A percentile compares a stretch with the other conserved stretches of the same genome.
Evolutionary conservation across 2,797 vertebrate species (phyloP).

Genomic region (Alexandromys oeconomus): DNA sequence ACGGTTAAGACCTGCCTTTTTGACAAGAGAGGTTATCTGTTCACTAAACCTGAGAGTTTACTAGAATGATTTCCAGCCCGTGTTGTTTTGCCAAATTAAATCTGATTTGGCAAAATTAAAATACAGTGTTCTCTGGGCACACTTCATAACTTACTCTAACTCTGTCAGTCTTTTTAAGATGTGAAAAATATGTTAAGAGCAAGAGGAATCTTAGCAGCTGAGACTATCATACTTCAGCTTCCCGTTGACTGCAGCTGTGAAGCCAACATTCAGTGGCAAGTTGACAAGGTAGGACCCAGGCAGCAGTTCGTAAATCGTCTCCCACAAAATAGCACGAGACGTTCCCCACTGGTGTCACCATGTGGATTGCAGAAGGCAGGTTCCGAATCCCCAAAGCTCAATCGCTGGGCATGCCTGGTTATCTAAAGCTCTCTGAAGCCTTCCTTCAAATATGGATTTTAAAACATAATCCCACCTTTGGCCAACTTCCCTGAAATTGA

Average conservation of each 20-base stretch:
- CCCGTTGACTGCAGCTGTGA: not conserved
- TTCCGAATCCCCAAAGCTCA: slow-evolving; percentile 67
- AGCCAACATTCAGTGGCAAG: not conserved
- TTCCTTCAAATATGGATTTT: slow-evolving; percentile 67
- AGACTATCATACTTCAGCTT: slow-evolving; percentile 1
- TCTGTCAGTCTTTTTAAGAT: slow-evolving; percentile 60
- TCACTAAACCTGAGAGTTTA: slow-evolving; percentile 71
- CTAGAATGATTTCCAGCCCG: slow-evolving; percentile 72
- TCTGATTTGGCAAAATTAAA: slow-evolving; percentile 71
- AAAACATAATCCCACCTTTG: slow-evolving; percentile 69
- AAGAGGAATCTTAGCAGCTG: slow-evolving; percentile 38
- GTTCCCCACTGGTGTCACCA: slow-evolving; percentile 50
- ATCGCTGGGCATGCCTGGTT: slow-evolving; percentile 64
- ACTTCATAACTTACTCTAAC: slow-evolving; percentile 65
- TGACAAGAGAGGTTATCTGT: slow-evolving; percentile 68
- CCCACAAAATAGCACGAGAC: slow-evolving; percentile 34
- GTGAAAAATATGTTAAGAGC: slow-evolving; percentile 66
- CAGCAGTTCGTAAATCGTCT: slow-evolving; percentile 43
- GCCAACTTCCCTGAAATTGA: slow-evolving; percentile 51
- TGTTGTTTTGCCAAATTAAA: slow-evolving; percentile 71
- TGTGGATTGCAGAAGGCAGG: slow-evolving; percentile 58
- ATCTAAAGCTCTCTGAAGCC: slow-evolving; percentile 73
- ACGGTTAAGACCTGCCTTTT: slow-evolving; percentile 69
- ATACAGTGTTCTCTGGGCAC: slow-evolving; percentile 45
- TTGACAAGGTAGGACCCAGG: slow-evolving; percentile 43